A percentile compares a stretch with the other conserved stretches of the same genome.
phyloP scores from a whole-genome alignment of 2,888 invertebrate species.

The Callyntrura guangdongensis region DNA sequence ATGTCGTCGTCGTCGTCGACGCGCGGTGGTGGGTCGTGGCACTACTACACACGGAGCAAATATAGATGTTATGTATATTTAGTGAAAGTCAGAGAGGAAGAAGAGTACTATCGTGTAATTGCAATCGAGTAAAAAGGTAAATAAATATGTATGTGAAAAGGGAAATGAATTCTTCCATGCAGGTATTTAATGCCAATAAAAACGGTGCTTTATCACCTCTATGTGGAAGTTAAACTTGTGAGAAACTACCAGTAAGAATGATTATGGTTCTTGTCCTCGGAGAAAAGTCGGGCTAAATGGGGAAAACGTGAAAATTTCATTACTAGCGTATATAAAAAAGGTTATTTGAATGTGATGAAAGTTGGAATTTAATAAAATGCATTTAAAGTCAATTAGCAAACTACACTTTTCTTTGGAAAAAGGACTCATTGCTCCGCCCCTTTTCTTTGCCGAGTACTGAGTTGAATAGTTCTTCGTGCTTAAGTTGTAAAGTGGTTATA shows the following conservation, averaged over 20 bases:
- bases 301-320: conserved; percentile 21
- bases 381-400: conserved; percentile 67
- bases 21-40: not conserved
- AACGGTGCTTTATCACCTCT: not conserved
- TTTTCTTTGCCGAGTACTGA: not conserved
- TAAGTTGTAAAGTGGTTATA: conserved; percentile 18
- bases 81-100: conserved; percentile 14
- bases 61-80: not conserved
- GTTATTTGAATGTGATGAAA: conserved; percentile 29
- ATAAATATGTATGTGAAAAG: not conserved
- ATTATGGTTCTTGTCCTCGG: not conserved
- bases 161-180: not conserved
- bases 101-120: conserved; percentile 6
- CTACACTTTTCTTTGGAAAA: not conserved
- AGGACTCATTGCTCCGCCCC: not conserved
- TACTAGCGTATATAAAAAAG: not conserved
- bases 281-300: not conserved
- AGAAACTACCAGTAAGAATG: not conserved
- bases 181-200: conserved; percentile 18
- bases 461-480: not conserved
- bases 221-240: not conserved
- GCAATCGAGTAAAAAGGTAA: conserved; percentile 22
- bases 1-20: not conserved
- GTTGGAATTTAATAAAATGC: conserved; percentile 25
- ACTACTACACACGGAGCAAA: not conserved